These are phyloP conservation scores for Melanostoma scalare DNA, from an alignment of 2,888 invertebrate species.

Conservation along the genomic window DNA sequence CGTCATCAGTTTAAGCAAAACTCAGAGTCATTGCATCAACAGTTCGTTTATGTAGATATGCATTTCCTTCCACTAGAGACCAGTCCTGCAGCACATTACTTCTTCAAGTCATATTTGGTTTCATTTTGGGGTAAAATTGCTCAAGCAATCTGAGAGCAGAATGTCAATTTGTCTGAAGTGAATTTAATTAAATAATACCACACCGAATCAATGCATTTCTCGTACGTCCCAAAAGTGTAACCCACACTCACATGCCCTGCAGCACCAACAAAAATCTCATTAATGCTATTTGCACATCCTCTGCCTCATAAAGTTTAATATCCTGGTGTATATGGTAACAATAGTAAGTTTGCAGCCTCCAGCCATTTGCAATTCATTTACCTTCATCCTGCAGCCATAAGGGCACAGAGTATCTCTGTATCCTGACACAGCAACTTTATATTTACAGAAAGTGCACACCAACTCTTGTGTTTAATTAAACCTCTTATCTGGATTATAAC, in stretches of 20 bases:
- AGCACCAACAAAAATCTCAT: conserved; percentile 55
- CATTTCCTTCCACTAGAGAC: no score
- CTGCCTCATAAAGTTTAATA: conserved; percentile 58
- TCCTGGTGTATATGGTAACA: conserved; percentile 49
- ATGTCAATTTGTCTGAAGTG: conserved; percentile 20
- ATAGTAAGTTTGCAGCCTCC: conserved; percentile 33
- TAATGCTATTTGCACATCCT: conserved; percentile 46
- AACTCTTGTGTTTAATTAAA: conserved; percentile 63
- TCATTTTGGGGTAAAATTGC: conserved; percentile 12
- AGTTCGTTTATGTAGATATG: no score
- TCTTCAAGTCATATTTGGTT: conserved; percentile 14
- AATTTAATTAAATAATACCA: conserved; percentile 52
- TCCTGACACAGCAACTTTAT: conserved; percentile 20
- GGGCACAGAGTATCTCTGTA: conserved; percentile 3
- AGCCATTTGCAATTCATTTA: conserved; percentile 38
- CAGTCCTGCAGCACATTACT: no score
- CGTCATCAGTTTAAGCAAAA: no score
- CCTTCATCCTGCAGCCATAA: conserved; percentile 29
- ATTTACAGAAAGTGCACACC: conserved; percentile 4
- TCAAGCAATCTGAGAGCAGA: conserved; percentile 7
- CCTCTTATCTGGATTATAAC: conserved; percentile 51
- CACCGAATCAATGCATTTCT: conserved; percentile 20
- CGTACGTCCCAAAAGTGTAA: not conserved
- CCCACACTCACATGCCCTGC: conserved; percentile 6
- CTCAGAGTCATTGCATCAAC: no score